Evolutionary conservation across 2,888 invertebrate genomes (phyloP), one percentile per base, ranked within the genome.

Genomic region (Parnassius apollo): DNA sequence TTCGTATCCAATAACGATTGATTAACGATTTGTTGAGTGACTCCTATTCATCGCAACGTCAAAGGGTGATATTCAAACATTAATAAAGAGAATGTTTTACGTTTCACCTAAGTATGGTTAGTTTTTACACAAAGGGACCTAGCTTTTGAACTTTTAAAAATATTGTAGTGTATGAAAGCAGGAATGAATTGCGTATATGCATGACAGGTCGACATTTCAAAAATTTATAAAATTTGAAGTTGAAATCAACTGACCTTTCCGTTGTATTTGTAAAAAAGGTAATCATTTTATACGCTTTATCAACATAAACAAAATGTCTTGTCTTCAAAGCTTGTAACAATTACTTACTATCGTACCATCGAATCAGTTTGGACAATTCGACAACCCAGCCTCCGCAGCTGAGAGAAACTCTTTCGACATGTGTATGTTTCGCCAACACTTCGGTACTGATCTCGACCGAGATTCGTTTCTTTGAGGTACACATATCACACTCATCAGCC

Each of bases 1-100:
- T 89, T 84, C 80, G 75, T 79, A 83, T 81, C 86, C 85, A 88
- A 89, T 88, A 87, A 81, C 75, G 72, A 80, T 87, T 91, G 91
- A 91, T 91, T 91, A 91, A 91, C 91, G 91, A 91, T 79, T 79
- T 82, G 86, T 89, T 91, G 91, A 91, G 91, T 88, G 89, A 90
- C 85, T 88, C 76, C 88, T 85, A 89, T 91, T 91, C 85, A 88
- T 80, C 69, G 79, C 75, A 69, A 76, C 81, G 80, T 87, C 89
- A 91, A 89, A 90, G 88, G 85, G 86, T 85, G 85, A 86, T 83
- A 86, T 87, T 59, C 88, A 86, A 85, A 82, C 88, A 87, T 89
- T 87, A 89, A 91, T 88, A 90, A 84, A 86, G 81, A 76, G 80
- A 75, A 86, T 85, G 80, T 85, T 83, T 82, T 75, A 82, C 80